Evolutionary conservation across 2,797 vertebrate genomes (phyloP).

Genomic region (Hippopotamyrus pictus): DNA sequence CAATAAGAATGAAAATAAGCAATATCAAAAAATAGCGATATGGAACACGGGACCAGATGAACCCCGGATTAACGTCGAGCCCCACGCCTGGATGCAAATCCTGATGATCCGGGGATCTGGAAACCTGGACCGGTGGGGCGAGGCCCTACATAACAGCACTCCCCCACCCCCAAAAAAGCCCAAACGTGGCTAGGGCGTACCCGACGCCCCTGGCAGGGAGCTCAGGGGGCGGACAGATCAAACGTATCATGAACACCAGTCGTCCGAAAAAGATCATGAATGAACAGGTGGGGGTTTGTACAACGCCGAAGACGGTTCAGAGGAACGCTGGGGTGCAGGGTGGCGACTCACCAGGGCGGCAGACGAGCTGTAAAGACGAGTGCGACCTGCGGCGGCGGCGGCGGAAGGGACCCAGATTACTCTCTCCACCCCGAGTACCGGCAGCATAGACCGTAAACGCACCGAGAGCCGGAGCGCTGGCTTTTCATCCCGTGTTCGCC

Average conservation of each 20-base stretch:
- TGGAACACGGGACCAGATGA: not conserved
- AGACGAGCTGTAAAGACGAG: not conserved
- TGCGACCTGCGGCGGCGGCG: no score
- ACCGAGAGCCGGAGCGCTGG: not conserved
- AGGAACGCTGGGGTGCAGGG: not conserved
- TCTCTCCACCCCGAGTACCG: not conserved
- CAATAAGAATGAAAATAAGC: not conserved
- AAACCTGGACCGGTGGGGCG: not conserved
- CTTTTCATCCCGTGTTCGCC: not conserved
- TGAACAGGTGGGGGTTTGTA: not conserved
- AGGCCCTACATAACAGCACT: not conserved
- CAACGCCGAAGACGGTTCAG: not conserved
- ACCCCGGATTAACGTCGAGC: slow-evolving; percentile 27
- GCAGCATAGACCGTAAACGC: not conserved
- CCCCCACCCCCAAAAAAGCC: not conserved
- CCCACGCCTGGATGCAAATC: slow-evolving; percentile 18
- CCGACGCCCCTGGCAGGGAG: not conserved
- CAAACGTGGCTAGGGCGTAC: not conserved
- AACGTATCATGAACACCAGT: not conserved
- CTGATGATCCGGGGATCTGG: slow-evolving; percentile 20
- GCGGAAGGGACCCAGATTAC: not conserved
- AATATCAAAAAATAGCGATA: not conserved
- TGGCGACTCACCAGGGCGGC: not conserved
- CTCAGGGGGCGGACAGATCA: not conserved
- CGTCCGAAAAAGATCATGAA: not conserved